A percentile compares a stretch with the other conserved stretches of the same genome.
These are phyloP conservation scores for Augochlora pura DNA, from an alignment of 1,140 invertebrate genomes.

Conservation along the genomic window DNA sequence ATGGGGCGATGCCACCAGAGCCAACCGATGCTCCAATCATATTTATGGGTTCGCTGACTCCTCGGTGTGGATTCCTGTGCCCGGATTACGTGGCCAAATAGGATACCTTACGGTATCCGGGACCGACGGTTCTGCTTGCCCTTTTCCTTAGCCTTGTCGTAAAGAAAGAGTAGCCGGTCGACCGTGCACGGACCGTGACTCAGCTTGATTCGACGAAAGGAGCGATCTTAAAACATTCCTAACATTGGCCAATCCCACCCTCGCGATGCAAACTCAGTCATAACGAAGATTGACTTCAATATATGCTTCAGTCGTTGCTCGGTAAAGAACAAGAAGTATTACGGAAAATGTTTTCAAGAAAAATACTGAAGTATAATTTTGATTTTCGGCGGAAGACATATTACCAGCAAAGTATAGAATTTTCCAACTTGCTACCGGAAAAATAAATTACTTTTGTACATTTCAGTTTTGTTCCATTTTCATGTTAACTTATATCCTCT, in stretches of 20 bases:
- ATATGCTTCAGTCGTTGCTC: not conserved
- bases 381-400: no score
- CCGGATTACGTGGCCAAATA: constrained; percentile 72
- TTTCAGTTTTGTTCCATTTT: no score
- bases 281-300: not conserved
- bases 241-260: not conserved
- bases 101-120: constrained; percentile 60
- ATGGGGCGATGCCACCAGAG: constrained; percentile 51
- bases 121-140: constrained; percentile 20
- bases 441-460: no score
- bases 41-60: constrained; percentile 73
- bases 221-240: not conserved
- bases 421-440: no score
- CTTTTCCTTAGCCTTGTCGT: constrained; percentile 44
- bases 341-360: no score
- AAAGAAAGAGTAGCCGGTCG: constrained; percentile 55
- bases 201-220: constrained; percentile 15
- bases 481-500: no score
- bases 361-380: no score
- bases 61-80: constrained; percentile 46
- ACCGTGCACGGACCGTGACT: constrained; percentile 33
- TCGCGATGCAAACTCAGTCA: not conserved
- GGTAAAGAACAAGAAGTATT: no score
- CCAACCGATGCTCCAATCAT: constrained; percentile 75
- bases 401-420: no score